Base-by-base conservation (phyloP, 2,113 vertebrate genomes). In the Callionymus lyra region DNA sequence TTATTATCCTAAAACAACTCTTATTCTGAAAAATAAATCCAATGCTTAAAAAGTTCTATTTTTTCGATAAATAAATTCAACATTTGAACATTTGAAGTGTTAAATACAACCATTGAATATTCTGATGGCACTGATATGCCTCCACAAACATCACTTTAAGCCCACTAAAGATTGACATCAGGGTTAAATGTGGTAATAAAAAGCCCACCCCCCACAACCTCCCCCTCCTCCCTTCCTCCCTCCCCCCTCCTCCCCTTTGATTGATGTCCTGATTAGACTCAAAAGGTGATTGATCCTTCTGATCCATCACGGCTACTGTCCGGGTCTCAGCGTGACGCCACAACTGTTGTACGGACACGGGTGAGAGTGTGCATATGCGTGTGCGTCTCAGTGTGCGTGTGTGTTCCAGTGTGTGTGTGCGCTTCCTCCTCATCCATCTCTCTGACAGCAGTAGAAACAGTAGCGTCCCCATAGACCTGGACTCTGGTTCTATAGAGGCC, bases 291-390 rank as follows among this genome's bases (percentile, higher is more conserved):
- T 70, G 82, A 85, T 84, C 60, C 51, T 46, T 71, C 59, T 66
- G 66, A 82, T 86, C 82, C 78, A 82, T 86, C 82, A 86, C 59
- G 36, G 44, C 2, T 9, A 38, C 68, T 77, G 82, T 80, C 80
- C 16, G 14, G 12, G 10, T 47, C 77, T 58, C 81, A 76, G 84
- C 57, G 46, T 70, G 80, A 65, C 21, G 21, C 21, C 21, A 8
- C 21, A 8, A 8, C 21, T 9, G 32, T 56, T 68, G 59, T 61
- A 62, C 61, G 51, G 45, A 14, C 17, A 13, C 34, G 50, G 45
- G 68, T 72, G 78, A 32, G 67, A 54, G 64, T 50, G 53, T 46
- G 18, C 39, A 33, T 50, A n/a, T 56, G 27, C 31, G n/a, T 41
- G 34, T n/a, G n/a, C n/a, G n/a, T n/a, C n/a, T n/a, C n/a, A n/a